Conservation (phyloP, 2,888 invertebrate species). For the Acleris sparsana region DNA sequence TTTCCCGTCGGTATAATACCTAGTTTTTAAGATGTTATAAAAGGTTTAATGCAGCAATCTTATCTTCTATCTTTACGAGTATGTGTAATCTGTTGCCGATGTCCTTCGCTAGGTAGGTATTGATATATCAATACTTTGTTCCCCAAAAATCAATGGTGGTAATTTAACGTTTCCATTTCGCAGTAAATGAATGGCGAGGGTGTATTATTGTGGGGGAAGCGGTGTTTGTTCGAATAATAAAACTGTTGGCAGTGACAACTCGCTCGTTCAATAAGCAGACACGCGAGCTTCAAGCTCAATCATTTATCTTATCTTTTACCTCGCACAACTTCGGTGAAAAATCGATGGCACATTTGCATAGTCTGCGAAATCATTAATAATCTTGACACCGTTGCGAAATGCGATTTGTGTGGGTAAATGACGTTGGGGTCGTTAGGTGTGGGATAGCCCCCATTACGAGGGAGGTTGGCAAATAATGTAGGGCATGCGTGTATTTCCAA, state of each 20-base stretch:
- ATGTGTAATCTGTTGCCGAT: constrained; percentile 1
- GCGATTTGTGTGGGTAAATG: constrained; percentile 42
- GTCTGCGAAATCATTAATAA: constrained; percentile 31
- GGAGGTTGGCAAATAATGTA: constrained; percentile 31
- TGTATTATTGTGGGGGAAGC: constrained; percentile 54
- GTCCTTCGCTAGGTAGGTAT: background rate
- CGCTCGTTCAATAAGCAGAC: constrained; percentile 43
- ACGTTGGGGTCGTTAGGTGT: constrained; percentile 34
- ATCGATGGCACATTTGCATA: constrained; percentile 33
- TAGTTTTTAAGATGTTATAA: background rate
- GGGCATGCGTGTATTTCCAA: constrained; percentile 33
- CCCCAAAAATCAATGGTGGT: constrained; percentile 55
- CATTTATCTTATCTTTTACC: constrained; percentile 35
- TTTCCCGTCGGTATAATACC: background rate
- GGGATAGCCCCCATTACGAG: constrained; percentile 29
- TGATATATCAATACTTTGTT: background rate
- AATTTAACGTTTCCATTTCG: constrained; percentile 61
- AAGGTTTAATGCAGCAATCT: constrained; percentile 1
- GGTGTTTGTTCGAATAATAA: constrained; percentile 66
- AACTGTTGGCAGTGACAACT: constrained; percentile 61
- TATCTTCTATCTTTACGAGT: constrained; percentile 5
- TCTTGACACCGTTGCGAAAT: constrained; percentile 41
- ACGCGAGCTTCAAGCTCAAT: constrained; percentile 40
- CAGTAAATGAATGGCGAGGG: constrained; percentile 53
- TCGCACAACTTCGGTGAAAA: constrained; percentile 18